phyloP scores from a whole-genome alignment of 2,888 invertebrate species.

The Agriopis aurantiaria region DNA sequence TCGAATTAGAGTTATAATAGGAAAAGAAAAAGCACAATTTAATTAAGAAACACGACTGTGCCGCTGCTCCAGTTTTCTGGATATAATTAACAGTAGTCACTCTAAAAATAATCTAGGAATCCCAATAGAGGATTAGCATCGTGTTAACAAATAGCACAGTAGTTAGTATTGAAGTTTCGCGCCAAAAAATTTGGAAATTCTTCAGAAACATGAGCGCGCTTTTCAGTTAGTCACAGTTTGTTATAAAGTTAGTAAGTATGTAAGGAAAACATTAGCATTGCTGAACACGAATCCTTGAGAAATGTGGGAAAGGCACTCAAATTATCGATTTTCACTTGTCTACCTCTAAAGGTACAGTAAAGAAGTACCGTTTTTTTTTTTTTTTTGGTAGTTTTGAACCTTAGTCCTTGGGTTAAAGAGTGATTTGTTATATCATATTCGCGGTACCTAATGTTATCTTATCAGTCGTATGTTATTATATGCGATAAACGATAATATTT shows the following conservation, averaged over 20 bases:
- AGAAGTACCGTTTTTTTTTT: neutral
- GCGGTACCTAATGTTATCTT: conserved; percentile 28
- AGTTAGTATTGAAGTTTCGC: conserved; percentile 1
- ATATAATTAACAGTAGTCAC: conserved; percentile 67
- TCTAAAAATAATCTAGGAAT: conserved; percentile 62
- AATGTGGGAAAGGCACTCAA: neutral
- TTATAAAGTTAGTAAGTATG: neutral
- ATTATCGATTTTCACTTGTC: neutral
- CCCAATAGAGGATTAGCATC: conserved; percentile 22
- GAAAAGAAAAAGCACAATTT: conserved; percentile 21
- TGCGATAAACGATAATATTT: conserved; percentile 27
- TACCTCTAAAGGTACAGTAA: too few relatives aligned
- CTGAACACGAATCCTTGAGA: neutral
- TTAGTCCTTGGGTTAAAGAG: conserved; percentile 7
- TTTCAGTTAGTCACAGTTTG: neutral
- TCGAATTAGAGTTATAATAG: neutral
- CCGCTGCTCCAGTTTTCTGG: conserved; percentile 65
- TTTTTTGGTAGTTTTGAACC: neutral
- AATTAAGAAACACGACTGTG: conserved; percentile 44
- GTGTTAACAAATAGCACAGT: conserved; percentile 12
- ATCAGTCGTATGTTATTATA: conserved; percentile 28
- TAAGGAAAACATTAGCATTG: neutral
- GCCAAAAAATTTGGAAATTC: neutral
- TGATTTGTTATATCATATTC: neutral
- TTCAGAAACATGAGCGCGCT: neutral